Percentiles rank a stretch among this genome's conserved stretches.
Conservation (phyloP, 2,888 invertebrate species). For the Ichneumoninae sp. region DNA sequence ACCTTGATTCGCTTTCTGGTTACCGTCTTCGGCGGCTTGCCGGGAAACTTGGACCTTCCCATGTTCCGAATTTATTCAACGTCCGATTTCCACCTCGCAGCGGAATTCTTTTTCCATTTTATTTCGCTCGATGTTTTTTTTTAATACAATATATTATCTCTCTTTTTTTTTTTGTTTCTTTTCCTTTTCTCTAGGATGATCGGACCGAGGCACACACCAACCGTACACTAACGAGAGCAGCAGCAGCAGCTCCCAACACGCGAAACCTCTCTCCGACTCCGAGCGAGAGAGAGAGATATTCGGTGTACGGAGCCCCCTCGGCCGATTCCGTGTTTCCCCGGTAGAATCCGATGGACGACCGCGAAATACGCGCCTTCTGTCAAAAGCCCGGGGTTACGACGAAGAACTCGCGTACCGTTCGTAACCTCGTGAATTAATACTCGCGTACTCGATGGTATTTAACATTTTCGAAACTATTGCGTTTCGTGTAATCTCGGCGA, state of each 20-base stretch:
- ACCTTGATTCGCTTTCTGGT: constrained; percentile 94
- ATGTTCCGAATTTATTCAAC: constrained; percentile 88
- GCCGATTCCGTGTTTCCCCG: constrained; percentile 72
- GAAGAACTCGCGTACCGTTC: constrained; percentile 1
- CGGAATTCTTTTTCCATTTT: constrained; percentile 80
- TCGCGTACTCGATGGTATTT: background rate
- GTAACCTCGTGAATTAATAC: constrained; percentile 21
- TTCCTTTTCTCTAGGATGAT: constrained; percentile 2
- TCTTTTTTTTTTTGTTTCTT: too few relatives aligned
- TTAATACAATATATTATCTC: background rate
- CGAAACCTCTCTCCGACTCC: constrained; percentile 59
- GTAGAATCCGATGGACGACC: constrained; percentile 72
- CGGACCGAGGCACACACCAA: constrained; percentile 75
- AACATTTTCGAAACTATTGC: background rate
- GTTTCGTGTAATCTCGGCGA: background rate
- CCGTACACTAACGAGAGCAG: constrained; percentile 69
- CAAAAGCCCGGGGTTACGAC: constrained; percentile 63
- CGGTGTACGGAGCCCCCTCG: constrained; percentile 63
- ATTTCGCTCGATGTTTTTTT: constrained; percentile 66
- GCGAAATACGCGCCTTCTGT: constrained; percentile 80
- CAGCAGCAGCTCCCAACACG: constrained; percentile 66
- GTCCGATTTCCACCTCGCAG: constrained; percentile 84
- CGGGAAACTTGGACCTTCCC: constrained; percentile 94
- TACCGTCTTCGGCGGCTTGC: constrained; percentile 94
- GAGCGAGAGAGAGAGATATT: constrained; percentile 3